Evolutionary conservation across 2,113 vertebrate species (phyloP).

Genomic region (Athene noctua): DNA sequence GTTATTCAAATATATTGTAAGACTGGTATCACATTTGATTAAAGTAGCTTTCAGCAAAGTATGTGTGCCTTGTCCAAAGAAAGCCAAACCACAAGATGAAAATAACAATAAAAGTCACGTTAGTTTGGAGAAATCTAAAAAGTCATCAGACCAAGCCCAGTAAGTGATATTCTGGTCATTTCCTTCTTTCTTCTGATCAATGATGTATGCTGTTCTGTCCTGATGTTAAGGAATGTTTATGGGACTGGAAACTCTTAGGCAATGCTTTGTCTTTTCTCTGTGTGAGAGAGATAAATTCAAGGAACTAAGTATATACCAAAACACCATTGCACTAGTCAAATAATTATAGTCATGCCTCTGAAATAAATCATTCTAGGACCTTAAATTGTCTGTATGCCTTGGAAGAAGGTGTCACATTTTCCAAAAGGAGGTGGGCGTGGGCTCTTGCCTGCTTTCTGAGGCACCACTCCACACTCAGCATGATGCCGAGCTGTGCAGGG

Average conservation of each 20-base stretch:
- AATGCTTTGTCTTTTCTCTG: neutral
- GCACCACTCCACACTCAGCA: rapidly evolving
- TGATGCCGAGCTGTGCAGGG: neutral
- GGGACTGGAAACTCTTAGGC: neutral
- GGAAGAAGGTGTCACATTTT: neutral
- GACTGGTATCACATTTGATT: neutral
- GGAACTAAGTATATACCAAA: neutral
- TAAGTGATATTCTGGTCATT: neutral
- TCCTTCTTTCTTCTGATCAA: neutral
- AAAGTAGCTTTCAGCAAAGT: neutral
- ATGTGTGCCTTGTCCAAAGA: neutral
- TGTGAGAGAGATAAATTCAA: neutral
- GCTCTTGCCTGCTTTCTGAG: neutral
- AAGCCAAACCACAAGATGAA: neutral
- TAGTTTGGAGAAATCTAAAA: neutral
- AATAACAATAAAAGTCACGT: neutral
- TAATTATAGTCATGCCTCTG: neutral
- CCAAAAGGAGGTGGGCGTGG: neutral
- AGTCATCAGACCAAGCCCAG: neutral
- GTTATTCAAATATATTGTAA: neutral
- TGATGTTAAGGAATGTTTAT: neutral
- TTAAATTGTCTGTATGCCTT: neutral
- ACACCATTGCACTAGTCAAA: neutral
- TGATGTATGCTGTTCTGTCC: neutral
- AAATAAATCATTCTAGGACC: neutral